Evolutionary conservation across 2,113 vertebrate species (phyloP).

Genomic region (Illadopsis cleaveri): DNA sequence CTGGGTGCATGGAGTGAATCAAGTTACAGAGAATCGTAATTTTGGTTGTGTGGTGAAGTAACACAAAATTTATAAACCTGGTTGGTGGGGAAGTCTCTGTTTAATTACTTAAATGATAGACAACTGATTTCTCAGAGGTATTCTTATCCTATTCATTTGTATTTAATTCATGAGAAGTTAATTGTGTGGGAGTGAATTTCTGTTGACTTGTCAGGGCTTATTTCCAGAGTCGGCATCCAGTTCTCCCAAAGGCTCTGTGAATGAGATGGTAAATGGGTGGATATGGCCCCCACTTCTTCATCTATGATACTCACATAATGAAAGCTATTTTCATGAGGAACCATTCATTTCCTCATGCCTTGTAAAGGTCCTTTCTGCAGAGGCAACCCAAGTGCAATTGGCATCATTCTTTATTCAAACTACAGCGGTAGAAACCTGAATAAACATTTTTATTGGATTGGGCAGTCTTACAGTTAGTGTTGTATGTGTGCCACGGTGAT

Average conservation of each 20-base stretch:
- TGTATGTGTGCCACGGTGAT: neutral
- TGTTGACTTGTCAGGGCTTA: slow-evolving; percentile 20
- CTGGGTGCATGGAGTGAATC: neutral
- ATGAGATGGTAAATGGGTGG: neutral
- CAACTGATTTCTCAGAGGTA: slow-evolving; percentile 8
- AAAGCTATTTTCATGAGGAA: neutral
- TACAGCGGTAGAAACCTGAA: neutral
- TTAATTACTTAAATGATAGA: slow-evolving; percentile 8
- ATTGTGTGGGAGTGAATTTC: slow-evolving; percentile 20
- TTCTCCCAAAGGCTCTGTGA: neutral
- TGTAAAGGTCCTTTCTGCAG: neutral
- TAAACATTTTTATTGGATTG: neutral
- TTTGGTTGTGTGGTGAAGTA: neutral
- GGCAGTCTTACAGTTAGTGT: neutral
- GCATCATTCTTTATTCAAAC: neutral
- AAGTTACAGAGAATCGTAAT: neutral
- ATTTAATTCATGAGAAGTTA: slow-evolving; percentile 44
- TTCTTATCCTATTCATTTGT: slow-evolving; percentile 26
- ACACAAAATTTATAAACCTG: neutral
- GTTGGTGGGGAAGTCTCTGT: neutral
- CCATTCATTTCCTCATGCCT: neutral
- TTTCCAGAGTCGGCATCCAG: neutral
- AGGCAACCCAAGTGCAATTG: neutral
- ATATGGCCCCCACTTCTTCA: neutral
- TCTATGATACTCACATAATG: neutral